A percentile compares a stretch with the other conserved stretches of the same genome.
phyloP scores from a whole-genome alignment of 2,797 vertebrate genomes.

The Coregonus suidteri region DNA sequence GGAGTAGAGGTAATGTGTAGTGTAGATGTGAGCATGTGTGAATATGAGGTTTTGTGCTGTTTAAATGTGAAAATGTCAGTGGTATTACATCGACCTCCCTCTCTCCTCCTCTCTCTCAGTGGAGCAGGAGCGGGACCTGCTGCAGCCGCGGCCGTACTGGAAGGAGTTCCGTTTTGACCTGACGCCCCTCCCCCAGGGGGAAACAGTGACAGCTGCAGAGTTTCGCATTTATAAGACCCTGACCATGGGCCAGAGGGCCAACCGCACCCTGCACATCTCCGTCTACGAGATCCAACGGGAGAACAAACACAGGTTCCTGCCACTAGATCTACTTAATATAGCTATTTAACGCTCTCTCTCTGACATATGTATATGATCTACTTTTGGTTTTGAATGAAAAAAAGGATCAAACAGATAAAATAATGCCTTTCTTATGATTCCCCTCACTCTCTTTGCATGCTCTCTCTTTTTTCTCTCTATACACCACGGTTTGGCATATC shows the following conservation, averaged over 20 bases:
- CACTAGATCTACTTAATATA: no score
- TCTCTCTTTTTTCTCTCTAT: neutral
- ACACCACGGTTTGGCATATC: neutral
- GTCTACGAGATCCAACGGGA: slow-evolving; percentile 87
- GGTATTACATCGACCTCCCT: neutral
- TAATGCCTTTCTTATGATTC: neutral
- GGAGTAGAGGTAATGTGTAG: neutral
- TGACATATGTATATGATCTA: neutral
- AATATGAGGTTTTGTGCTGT: neutral
- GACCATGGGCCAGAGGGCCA: slow-evolving; percentile 73
- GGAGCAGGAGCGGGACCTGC: slow-evolving; percentile 85
- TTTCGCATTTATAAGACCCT: slow-evolving; percentile 92
- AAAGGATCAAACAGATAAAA: neutral
- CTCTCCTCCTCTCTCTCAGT: slow-evolving; percentile 67
- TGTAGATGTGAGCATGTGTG: neutral
- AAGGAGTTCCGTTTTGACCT: slow-evolving; percentile 96
- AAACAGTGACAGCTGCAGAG: slow-evolving; percentile 88
- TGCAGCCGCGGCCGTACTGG: slow-evolving; percentile 89
- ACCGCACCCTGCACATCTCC: slow-evolving; percentile 87
- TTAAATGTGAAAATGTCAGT: neutral
- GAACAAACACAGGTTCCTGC: slow-evolving; percentile 79
- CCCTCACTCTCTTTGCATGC: neutral
- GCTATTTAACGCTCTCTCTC: neutral
- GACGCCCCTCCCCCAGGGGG: slow-evolving; percentile 87
- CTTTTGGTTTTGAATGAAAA: neutral